Evolutionary conservation across 2,888 invertebrate genomes (phyloP), one percentile per base, ranked within the genome.

Genomic region (Temnothorax ravouxi): DNA sequence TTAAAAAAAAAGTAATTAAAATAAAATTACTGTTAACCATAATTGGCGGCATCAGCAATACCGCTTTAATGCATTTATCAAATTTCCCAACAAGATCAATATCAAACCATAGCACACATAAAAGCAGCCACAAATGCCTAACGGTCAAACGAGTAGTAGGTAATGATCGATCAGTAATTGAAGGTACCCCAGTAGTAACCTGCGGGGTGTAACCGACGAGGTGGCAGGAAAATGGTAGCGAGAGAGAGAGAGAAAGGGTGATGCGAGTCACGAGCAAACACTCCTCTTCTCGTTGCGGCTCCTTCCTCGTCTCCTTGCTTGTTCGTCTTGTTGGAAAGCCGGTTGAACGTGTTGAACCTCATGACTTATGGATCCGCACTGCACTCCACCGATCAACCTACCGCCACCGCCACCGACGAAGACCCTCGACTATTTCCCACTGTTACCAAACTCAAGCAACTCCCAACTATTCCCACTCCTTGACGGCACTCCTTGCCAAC

Each of bases 361-460:
- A 93, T 93, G 93, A 93, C 92, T 93, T 93, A 93, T 92, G 92
- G 91, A 93, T 93, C 84, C 86, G 86, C 87, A 85, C 88, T 88
- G 86, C 89, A 88, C 89, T 91, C 85, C 84, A 89, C 88, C 90
- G 91, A 93, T 92, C 92, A 86, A 90, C 83, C 81, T 76, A 47
- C 75, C 72, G 54, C 62, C 56, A 59, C 41, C 15, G 15, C 47
- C n/a, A 6, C 41, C 77, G 41, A 25, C 69, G 54, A 59, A 59
- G 72, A 59, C 47, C 21, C 79, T 72, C 47, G 75, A 80, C 79
- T 74, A 74, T 80, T 80, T 80, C 79, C 72, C 74, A 44, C 75
- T 80, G 79, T 80, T 80, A 80, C 75, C 47, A 59, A 74, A 80
- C 74, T 80, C 75, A 18, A 59, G 59, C 59, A 74, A 59, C 79